These are phyloP conservation scores for Catocala nupta DNA, from an alignment of 2,888 invertebrate species.

Conservation along the genomic window DNA sequence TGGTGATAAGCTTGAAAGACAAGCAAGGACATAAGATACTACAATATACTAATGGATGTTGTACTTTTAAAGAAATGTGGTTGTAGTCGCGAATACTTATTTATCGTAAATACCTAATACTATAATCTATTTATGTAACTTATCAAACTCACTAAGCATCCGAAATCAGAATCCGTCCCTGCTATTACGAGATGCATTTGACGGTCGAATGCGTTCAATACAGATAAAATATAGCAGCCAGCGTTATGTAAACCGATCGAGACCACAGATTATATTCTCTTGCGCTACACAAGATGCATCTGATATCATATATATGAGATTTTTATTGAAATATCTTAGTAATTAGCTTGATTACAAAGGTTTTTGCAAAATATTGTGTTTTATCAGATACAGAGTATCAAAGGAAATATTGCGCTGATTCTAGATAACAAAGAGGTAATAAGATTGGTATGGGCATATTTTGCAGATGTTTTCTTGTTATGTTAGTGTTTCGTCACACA, in stretches of 20 bases:
- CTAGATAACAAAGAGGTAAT: neutral
- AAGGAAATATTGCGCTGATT: neutral
- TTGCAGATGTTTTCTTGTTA: constrained; percentile 27
- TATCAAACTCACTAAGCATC: neutral
- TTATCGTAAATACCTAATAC: too few relatives aligned
- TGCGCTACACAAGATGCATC: constrained; percentile 45
- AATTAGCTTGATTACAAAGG: constrained; percentile 41
- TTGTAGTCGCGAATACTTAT: too few relatives aligned
- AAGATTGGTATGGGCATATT: neutral
- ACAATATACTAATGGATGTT: too few relatives aligned
- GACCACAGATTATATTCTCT: constrained; percentile 39
- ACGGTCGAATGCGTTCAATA: constrained; percentile 51
- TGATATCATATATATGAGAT: constrained; percentile 47
- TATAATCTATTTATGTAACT: too few relatives aligned
- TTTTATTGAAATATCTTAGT: constrained; percentile 41
- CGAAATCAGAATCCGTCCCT: constrained; percentile 30
- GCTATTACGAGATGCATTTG: constrained; percentile 49
- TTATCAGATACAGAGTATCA: constrained; percentile 23
- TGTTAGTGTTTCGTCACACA: constrained; percentile 17
- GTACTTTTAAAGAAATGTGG: too few relatives aligned
- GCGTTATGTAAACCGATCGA: constrained; percentile 47
- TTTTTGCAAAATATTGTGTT: constrained; percentile 41
- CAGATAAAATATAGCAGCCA: constrained; percentile 32
- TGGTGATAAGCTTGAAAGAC: too few relatives aligned
- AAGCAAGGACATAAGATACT: too few relatives aligned